Conservation (phyloP, 2,113 vertebrate genomes). For the Coryphaenoides rupestris region DNA sequence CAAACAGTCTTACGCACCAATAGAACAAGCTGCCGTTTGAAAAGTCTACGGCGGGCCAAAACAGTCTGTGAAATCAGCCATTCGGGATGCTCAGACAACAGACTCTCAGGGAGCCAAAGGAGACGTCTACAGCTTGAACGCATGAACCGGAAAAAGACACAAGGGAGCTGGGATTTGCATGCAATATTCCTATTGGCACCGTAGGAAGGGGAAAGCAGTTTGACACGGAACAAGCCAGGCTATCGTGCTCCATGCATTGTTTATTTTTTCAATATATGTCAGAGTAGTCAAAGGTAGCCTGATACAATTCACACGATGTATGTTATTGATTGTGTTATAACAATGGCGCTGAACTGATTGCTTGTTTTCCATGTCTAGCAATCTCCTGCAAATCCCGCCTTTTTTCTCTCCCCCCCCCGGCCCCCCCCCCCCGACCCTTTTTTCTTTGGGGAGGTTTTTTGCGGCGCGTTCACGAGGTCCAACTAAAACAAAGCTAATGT, state of each 20-base stretch:
- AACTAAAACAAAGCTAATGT: constrained; percentile 72
- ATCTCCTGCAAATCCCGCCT: constrained; percentile 56
- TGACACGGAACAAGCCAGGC: too few relatives aligned
- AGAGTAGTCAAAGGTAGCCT: too few relatives aligned
- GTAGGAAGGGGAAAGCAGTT: too few relatives aligned
- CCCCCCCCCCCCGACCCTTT: too few relatives aligned
- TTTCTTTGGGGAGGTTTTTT: constrained; percentile 56
- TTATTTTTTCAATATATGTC: too few relatives aligned
- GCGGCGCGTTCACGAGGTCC: constrained; percentile 57
- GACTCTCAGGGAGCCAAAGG: constrained; percentile 19
- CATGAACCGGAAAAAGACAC: too few relatives aligned
- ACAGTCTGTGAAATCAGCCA: constrained; percentile 41
- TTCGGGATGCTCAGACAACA: constrained; percentile 25
- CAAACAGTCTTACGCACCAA: constrained; percentile 23
- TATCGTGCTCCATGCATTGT: too few relatives aligned
- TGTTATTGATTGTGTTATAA: constrained; percentile 23
- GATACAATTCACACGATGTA: too few relatives aligned
- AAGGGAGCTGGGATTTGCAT: too few relatives aligned
- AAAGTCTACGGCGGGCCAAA: constrained; percentile 28
- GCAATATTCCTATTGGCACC: too few relatives aligned
- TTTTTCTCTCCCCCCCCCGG: constrained; percentile 22
- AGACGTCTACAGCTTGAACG: constrained; percentile 23
- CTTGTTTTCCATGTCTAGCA: constrained; percentile 66
- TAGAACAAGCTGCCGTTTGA: constrained; percentile 12
- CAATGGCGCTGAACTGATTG: constrained; percentile 36